A percentile compares a stretch with the other conserved stretches of the same genome.
Evolutionary conservation across 2,113 vertebrate species (phyloP).

Genomic region (Eidolon helvum): DNA sequence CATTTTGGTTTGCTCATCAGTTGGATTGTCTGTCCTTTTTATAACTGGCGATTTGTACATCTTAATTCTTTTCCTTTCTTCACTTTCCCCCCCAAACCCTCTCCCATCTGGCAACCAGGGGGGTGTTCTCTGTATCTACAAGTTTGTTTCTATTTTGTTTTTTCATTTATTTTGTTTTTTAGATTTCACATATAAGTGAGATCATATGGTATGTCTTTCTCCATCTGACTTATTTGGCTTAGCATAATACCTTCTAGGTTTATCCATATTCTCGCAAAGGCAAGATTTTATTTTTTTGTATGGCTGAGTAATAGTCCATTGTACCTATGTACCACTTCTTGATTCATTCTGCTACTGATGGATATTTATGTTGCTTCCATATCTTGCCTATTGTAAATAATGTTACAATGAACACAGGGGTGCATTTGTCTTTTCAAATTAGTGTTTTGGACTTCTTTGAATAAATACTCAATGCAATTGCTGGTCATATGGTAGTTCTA

Average conservation of each 20-base stretch:
- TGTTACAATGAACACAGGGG: background rate
- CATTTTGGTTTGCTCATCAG: background rate
- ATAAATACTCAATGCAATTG: background rate
- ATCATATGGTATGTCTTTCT: background rate
- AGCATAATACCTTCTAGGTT: background rate
- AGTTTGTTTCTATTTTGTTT: background rate
- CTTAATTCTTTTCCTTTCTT: background rate
- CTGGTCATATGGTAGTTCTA: background rate
- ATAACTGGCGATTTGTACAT: background rate
- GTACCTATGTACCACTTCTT: background rate
- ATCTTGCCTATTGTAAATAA: background rate
- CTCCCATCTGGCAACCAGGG: background rate
- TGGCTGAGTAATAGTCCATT: background rate
- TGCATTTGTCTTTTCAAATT: background rate
- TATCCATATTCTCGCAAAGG: background rate
- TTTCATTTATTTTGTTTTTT: background rate
- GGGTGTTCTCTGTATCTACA: background rate
- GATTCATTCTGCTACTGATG: background rate
- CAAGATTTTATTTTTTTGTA: background rate
- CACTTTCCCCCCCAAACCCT: too few relatives aligned
- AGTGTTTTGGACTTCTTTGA: background rate
- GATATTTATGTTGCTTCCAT: background rate
- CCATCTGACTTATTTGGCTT: background rate
- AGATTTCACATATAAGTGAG: background rate
- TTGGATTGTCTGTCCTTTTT: background rate